phyloP scores from a whole-genome alignment of 2,113 vertebrate genomes.

The Podilymbus podiceps region DNA sequence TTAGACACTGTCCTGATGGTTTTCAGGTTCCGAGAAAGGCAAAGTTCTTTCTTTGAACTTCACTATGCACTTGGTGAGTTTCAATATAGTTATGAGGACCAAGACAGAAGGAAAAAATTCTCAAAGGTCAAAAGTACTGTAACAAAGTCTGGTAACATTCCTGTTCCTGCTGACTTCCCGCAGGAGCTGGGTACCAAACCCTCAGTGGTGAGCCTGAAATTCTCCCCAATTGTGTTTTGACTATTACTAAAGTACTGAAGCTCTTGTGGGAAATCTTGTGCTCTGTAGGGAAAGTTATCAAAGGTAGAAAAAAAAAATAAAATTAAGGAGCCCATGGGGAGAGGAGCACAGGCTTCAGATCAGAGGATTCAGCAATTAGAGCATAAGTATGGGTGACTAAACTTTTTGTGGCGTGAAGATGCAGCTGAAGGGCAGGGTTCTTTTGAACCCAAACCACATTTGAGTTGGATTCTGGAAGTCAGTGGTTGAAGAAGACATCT shows the following conservation, averaged over 20 bases:
- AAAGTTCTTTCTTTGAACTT: background rate
- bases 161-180: background rate
- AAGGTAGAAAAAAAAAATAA: background rate
- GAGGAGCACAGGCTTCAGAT: background rate
- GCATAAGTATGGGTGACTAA: rapidly evolving
- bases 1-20: background rate
- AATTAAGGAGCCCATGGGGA: background rate
- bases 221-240: background rate
- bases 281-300: background rate
- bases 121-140: background rate
- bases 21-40: background rate
- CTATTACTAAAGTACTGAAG: background rate
- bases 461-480: background rate
- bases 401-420: background rate
- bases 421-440: background rate
- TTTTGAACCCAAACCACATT: rapidly evolving
- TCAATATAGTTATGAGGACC: background rate
- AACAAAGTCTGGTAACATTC: background rate
- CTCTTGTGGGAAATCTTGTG: background rate
- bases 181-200: background rate
- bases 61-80: background rate
- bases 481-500: background rate
- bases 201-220: background rate
- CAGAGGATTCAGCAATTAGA: background rate
- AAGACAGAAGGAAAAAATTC: background rate